Evolutionary conservation across 1,140 invertebrate species (phyloP), one percentile per base, ranked within the genome.

Genomic region (Popillia japonica): DNA sequence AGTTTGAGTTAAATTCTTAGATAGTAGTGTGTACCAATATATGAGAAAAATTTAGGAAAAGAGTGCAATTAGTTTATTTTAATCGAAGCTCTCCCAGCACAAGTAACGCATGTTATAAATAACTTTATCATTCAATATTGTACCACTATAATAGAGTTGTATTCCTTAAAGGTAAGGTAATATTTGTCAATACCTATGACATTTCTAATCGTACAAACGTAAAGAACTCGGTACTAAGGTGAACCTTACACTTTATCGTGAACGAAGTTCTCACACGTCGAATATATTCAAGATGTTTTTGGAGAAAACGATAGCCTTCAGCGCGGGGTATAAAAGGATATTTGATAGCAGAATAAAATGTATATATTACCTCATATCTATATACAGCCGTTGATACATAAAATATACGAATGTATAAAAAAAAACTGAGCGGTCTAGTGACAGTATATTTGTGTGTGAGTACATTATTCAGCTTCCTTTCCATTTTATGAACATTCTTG

Each of bases 311-410:
- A 68, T 68, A 68, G 20, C 61, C 20, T 68, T 68, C 61, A 9
- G 11, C 27, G 22, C 27, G 22, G 22, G 10, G 22, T 68, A 68
- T 68, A 68, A 68, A 68, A 68, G 61, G 61, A 68, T 68, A 68
- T 68, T 68, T 68, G 61, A 68, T 68, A 68, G 61, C 61, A 68
- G 61, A 68, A 68, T 68, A 68, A 68, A 27, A 68, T 68, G 61
- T 68, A 68, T 23, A 68, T 68, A 68, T 68, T 68, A 11, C 61
- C 61, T 34, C 61, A 22, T 68, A 68, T 68, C 61, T 68, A 20
- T 22, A 68, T 68, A 68, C 61, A 68, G 20, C 61, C 17, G 61
- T 68, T 68, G 61, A 68, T 68, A 34, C 27, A 27, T 68, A 68
- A 23, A 34, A 17, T 64, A 64, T 17, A 64, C 17, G 20, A 64